phyloP scores from a whole-genome alignment of 2,113 vertebrate genomes.

The Clarias gariepinus region DNA sequence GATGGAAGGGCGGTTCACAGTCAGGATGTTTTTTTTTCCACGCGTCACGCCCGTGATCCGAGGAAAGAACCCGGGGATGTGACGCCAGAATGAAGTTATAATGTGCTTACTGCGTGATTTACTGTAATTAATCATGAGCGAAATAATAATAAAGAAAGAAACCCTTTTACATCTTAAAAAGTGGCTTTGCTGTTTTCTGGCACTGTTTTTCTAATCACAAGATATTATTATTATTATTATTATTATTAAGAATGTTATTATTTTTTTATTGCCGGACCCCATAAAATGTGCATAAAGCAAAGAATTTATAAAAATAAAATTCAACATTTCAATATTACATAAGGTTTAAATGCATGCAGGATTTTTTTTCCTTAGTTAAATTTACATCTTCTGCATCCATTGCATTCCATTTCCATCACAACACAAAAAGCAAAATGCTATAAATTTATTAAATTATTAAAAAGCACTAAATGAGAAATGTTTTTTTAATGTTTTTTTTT shows the following conservation, averaged over 20 bases:
- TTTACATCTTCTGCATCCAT: constrained; percentile 44
- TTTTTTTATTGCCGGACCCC: background rate
- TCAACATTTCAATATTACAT: constrained; percentile 47
- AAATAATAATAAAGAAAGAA: background rate
- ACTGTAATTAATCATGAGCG: background rate
- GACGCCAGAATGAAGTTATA: background rate
- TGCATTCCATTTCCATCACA: constrained; percentile 41
- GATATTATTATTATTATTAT: background rate
- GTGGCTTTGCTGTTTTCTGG: background rate
- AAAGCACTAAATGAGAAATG: constrained; percentile 37
- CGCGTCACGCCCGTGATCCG: too few relatives aligned
- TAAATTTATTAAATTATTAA: constrained; percentile 49
- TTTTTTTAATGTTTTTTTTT: background rate
- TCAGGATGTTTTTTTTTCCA: background rate
- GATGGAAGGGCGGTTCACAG: background rate
- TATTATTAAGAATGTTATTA: background rate
- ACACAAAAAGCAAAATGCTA: constrained; percentile 50
- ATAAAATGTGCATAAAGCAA: background rate
- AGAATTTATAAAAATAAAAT: background rate
- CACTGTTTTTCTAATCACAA: background rate
- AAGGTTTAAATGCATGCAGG: background rate
- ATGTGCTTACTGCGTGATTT: background rate
- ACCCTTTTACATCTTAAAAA: background rate
- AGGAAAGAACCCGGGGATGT: background rate
- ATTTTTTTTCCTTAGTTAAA: background rate